Evolutionary conservation across 2,797 vertebrate genomes (phyloP).

Genomic region (Enteromius paludinosus): DNA sequence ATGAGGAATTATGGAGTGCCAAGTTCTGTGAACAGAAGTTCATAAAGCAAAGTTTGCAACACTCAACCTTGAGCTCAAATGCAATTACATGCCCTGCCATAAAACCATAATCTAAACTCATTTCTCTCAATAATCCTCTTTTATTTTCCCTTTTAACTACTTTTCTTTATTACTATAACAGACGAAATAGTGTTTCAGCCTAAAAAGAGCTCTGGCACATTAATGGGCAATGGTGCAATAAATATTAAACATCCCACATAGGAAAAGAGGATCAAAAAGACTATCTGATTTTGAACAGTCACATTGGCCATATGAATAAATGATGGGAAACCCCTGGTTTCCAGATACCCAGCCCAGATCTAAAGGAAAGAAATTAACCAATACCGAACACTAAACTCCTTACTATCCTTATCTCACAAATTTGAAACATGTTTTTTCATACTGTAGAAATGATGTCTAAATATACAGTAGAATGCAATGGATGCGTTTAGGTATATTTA

Average conservation of each 20-base stretch:
- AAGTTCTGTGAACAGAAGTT: conserved; percentile 16
- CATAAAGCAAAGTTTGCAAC: conserved; percentile 16
- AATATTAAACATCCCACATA: conserved; percentile 79
- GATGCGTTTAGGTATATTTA: neutral
- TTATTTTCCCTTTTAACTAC: conserved; percentile 2
- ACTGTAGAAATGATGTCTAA: neutral
- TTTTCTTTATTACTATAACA: conserved; percentile 16
- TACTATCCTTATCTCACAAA: neutral
- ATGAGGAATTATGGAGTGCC: neutral
- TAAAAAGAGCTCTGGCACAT: conserved; percentile 54
- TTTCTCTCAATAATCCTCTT: conserved; percentile 41
- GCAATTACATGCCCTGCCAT: conserved; percentile 13
- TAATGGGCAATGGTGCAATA: conserved; percentile 73
- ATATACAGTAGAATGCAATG: neutral
- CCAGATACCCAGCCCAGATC: conserved; percentile 69
- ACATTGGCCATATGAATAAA: conserved; percentile 76
- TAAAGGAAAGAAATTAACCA: conserved; percentile 73
- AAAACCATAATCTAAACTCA: conserved; percentile 34
- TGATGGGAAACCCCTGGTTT: conserved; percentile 69
- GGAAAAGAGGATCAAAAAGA: conserved; percentile 80
- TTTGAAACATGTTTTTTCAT: neutral
- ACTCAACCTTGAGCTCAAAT: conserved; percentile 14
- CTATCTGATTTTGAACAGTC: conserved; percentile 72
- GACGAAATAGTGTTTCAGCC: conserved; percentile 4
- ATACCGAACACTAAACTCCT: conserved; percentile 69